phyloP scores from a whole-genome alignment of 2,113 vertebrate species.

The Boulengeromyrus knoepffleri region DNA sequence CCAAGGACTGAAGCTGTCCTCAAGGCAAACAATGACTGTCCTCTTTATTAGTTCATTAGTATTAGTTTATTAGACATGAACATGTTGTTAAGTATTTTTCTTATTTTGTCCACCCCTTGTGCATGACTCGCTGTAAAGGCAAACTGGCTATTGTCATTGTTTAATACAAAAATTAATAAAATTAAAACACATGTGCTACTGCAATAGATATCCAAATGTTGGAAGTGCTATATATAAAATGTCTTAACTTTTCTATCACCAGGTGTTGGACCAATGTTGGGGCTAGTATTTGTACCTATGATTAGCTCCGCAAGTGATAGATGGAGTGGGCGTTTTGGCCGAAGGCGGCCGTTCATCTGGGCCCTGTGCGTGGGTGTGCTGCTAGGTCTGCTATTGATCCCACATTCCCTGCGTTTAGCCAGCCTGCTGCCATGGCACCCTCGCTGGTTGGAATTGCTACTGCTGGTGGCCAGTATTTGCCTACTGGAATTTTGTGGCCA shows the following conservation, averaged over 20 bases:
- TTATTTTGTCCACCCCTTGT: background rate
- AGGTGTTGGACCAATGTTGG: slow-evolving; percentile 77
- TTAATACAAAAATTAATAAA: background rate
- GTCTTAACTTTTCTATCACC: slow-evolving; percentile 4
- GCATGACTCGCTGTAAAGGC: background rate
- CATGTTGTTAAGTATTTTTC: background rate
- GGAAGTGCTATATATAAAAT: background rate
- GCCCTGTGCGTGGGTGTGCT: slow-evolving; percentile 68
- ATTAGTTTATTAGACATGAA: background rate
- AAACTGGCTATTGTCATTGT: background rate
- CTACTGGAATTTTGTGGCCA: slow-evolving; percentile 78
- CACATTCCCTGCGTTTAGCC: slow-evolving; percentile 58
- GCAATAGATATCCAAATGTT: background rate
- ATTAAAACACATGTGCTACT: background rate
- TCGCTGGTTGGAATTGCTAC: slow-evolving; percentile 59
- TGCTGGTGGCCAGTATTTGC: slow-evolving; percentile 68
- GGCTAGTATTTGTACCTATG: slow-evolving; percentile 68
- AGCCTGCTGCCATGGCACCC: slow-evolving; percentile 43
- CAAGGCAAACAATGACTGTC: background rate
- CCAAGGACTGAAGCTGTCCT: background rate
- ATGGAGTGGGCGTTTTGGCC: slow-evolving; percentile 72
- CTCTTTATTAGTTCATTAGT: background rate
- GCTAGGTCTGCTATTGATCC: slow-evolving; percentile 72
- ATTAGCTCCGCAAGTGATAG: slow-evolving; percentile 73
- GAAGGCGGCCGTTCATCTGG: slow-evolving; percentile 80